Percentiles rank a stretch among this genome's conserved stretches.
phyloP scores from a whole-genome alignment of 2,113 vertebrate species.

The Aphyosemion australe region DNA sequence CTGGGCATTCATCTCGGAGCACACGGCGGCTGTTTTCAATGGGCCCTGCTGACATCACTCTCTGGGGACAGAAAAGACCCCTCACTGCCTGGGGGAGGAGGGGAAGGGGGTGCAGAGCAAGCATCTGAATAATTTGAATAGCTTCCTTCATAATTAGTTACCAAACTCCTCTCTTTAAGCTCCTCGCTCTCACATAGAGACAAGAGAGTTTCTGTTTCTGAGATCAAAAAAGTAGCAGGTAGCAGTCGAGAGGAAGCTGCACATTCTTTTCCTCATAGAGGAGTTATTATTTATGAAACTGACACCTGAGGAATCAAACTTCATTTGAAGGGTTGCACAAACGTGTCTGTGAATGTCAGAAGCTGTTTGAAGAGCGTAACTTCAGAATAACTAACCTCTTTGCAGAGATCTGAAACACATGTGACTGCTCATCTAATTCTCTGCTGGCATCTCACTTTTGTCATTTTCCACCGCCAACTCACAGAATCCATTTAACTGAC shows the following conservation, averaged over 20 bases:
- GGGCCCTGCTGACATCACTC: constrained; percentile 81
- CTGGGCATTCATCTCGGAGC: constrained; percentile 77
- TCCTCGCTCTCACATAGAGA: constrained; percentile 22
- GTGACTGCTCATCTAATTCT: constrained; percentile 23
- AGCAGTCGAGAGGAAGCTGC: constrained; percentile 20
- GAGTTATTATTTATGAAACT: constrained; percentile 13
- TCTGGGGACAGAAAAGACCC: constrained; percentile 78
- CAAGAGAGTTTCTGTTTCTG: constrained; percentile 33
- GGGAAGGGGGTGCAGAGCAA: constrained; percentile 60
- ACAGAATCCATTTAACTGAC: not conserved
- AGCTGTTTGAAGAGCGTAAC: constrained; percentile 28
- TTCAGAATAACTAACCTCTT: constrained; percentile 21
- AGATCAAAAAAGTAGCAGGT: constrained; percentile 10
- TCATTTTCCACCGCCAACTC: not conserved
- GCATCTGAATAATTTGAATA: constrained; percentile 79
- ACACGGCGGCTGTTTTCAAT: constrained; percentile 75
- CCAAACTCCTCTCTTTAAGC: constrained; percentile 48
- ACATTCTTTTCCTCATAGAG: not conserved
- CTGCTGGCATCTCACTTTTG: constrained; percentile 3
- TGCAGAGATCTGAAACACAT: constrained; percentile 3
- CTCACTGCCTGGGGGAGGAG: constrained; percentile 61
- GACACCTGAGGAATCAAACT: not conserved
- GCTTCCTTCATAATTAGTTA: constrained; percentile 67
- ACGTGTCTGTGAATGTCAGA: constrained; percentile 19
- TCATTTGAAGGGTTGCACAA: not conserved